phyloP scores from a whole-genome alignment of 2,888 invertebrate genomes.

The Pheosia tremula region DNA sequence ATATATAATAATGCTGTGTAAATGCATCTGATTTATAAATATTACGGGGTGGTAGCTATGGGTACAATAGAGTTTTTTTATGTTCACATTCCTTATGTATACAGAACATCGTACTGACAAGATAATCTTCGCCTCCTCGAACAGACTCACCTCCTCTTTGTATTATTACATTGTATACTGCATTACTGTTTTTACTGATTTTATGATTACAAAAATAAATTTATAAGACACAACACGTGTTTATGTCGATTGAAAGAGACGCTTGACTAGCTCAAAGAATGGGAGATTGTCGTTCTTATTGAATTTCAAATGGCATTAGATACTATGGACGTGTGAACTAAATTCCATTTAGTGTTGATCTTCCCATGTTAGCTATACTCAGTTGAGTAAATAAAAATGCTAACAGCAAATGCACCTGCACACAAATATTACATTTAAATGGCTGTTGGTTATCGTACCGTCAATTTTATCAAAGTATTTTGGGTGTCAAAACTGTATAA shows the following conservation, averaged over 20 bases:
- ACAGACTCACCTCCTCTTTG: not conserved
- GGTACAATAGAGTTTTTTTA: not conserved
- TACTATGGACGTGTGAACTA: conserved; percentile 36
- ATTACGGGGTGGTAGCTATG: not conserved
- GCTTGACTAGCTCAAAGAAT: not conserved
- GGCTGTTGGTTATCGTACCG: conserved; percentile 36
- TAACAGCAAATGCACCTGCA: conserved; percentile 28
- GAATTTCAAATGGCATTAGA: conserved; percentile 20
- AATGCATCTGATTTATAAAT: not conserved
- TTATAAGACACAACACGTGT: no score
- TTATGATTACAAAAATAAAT: not conserved
- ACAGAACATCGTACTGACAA: not conserved
- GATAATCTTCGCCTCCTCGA: not conserved
- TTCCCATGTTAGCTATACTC: conserved; percentile 30
- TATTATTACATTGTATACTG: not conserved
- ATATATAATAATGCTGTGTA: no score
- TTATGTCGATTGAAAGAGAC: not conserved
- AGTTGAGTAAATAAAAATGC: conserved; percentile 46
- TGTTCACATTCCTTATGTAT: not conserved
- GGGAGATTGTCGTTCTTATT: conserved; percentile 7
- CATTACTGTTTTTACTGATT: not conserved
- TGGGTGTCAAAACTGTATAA: conserved; percentile 36
- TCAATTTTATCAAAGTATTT: conserved; percentile 41
- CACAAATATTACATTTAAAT: conserved; percentile 44
- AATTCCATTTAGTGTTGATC: conserved; percentile 35